Percentiles rank a stretch among this genome's conserved stretches.
These are phyloP conservation scores for Ridgeia piscesae DNA, from an alignment of 1,140 invertebrate species.

Conservation along the genomic window DNA sequence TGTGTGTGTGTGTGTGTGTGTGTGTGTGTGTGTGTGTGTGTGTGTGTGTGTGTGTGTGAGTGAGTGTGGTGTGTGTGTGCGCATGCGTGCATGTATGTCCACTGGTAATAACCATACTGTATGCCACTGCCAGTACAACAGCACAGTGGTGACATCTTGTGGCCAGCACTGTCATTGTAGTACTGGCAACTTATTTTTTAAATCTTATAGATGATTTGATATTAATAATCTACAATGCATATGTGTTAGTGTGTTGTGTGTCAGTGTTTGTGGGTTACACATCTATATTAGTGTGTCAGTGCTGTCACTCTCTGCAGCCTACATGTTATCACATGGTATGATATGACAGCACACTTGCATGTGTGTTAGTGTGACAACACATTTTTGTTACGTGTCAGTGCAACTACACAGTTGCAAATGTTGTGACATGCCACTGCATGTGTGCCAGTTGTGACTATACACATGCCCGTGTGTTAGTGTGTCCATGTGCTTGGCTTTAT, in stretches of 20 bases:
- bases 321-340: too few relatives aligned
- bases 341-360: not conserved
- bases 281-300: not conserved
- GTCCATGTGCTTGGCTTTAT: not conserved
- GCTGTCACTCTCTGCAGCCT: not conserved
- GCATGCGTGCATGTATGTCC: not conserved
- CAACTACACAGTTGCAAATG: not conserved
- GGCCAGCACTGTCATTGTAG: not conserved
- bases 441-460: not conserved
- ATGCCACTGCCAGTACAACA: not conserved
- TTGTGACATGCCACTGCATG: too few relatives aligned
- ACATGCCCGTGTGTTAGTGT: not conserved
- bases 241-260: not conserved
- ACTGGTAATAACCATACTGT: not conserved
- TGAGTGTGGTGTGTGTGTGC: too few relatives aligned
- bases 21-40: not conserved
- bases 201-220: too few relatives aligned
- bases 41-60: not conserved
- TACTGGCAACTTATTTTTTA: too few relatives aligned
- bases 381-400: not conserved
- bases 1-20: not conserved
- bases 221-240: not conserved
- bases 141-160: not conserved
- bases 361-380: not conserved
- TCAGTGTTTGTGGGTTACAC: too few relatives aligned